Conservation (phyloP, 2,797 vertebrate genomes). For the Gymnoscopelus braueri region DNA sequence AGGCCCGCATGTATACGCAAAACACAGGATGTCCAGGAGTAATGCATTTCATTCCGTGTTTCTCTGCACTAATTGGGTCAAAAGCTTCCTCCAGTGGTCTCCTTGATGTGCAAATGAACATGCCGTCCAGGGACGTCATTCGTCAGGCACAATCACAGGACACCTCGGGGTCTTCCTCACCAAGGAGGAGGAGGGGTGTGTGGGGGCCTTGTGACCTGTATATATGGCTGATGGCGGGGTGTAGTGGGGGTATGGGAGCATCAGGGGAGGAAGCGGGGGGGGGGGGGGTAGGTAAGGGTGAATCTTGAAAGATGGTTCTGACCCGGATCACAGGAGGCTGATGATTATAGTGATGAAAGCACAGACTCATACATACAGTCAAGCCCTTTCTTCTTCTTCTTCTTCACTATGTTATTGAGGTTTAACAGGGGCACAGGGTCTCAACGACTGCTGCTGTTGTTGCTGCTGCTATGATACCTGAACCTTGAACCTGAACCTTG, state of each 20-base stretch:
- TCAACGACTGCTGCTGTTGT: too few relatives aligned
- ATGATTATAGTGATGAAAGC: neutral
- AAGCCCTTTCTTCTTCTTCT: too few relatives aligned
- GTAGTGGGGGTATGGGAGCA: neutral
- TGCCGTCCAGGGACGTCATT: constrained; percentile 68
- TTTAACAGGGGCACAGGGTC: too few relatives aligned
- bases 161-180: constrained; percentile 73
- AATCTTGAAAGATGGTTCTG: constrained; percentile 40
- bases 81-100: constrained; percentile 66
- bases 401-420: too few relatives aligned
- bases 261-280: neutral
- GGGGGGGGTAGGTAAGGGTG: constrained; percentile 5
- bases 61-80: constrained; percentile 78
- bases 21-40: constrained; percentile 55
- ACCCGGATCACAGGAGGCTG: constrained; percentile 62
- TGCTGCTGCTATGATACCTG: too few relatives aligned
- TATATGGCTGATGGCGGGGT: constrained; percentile 61
- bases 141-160: constrained; percentile 73
- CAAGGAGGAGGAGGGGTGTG: neutral
- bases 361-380: too few relatives aligned
- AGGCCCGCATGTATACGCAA: constrained; percentile 1
- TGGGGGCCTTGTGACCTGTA: constrained; percentile 65
- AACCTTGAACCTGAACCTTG: too few relatives aligned
- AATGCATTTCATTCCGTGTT: constrained; percentile 65
- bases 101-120: constrained; percentile 81